Percentiles rank a stretch among this genome's conserved stretches.
phyloP scores from a whole-genome alignment of 2,888 invertebrate genomes.

The Tanaodytes sp. region DNA sequence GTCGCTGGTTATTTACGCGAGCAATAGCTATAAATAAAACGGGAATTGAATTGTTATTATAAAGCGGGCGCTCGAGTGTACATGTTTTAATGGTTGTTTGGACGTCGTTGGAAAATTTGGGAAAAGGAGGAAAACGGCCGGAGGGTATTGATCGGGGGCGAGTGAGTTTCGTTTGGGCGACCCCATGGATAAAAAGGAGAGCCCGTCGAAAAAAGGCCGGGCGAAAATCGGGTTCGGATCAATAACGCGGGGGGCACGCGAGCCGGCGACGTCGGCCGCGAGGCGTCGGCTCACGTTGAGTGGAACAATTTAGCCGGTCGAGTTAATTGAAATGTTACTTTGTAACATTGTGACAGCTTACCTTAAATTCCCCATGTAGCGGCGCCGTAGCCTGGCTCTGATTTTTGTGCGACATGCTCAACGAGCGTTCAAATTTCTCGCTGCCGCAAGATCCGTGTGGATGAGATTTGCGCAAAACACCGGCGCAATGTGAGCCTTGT shows the following conservation, averaged over 20 bases:
- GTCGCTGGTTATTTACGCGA: too few species aligned
- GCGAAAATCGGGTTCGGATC: too few species aligned
- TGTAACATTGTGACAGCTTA: constrained; percentile 53
- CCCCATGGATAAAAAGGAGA: too few species aligned
- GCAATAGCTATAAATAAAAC: too few species aligned
- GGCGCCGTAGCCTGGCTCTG: constrained; percentile 62
- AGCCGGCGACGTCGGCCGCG: neutral
- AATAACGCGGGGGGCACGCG: neutral
- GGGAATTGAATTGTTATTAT: too few species aligned
- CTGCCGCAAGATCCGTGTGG: constrained; percentile 9
- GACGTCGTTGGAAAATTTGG: too few species aligned
- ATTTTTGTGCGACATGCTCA: constrained; percentile 66
- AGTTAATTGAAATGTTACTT: neutral
- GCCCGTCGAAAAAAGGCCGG: too few species aligned
- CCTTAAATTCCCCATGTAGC: constrained; percentile 69
- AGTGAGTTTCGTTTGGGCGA: too few species aligned
- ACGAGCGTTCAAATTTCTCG: constrained; percentile 42
- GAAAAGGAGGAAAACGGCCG: too few species aligned
- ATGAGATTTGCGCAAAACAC: constrained; percentile 29
- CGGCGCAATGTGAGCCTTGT: constrained; percentile 30
- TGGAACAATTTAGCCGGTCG: neutral
- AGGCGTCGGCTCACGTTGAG: neutral
- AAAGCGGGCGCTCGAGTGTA: too few species aligned
- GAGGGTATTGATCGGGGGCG: too few species aligned
- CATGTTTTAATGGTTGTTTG: too few species aligned